A percentile compares a stretch with the other conserved stretches of the same genome.
Conservation (phyloP, 2,888 invertebrate genomes). For the Aricia artaxerxes region DNA sequence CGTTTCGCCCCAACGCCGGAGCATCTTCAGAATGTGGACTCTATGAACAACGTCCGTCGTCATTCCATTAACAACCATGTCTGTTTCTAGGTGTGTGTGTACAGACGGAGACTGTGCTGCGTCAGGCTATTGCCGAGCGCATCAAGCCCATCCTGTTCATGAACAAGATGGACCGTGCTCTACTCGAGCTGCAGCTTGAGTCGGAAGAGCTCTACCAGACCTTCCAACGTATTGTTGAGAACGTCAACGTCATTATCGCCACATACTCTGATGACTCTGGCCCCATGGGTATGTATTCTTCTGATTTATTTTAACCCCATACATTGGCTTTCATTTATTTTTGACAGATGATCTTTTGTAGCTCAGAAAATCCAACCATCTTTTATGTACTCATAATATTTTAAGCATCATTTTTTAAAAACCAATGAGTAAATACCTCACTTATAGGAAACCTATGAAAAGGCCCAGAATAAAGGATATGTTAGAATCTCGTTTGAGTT, state of each 20-base stretch:
- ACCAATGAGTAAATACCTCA: no score
- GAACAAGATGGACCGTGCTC: slow-evolving; percentile 99
- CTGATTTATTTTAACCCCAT: background rate
- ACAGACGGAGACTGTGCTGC: slow-evolving; percentile 99
- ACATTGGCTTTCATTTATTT: no score
- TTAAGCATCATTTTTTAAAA: no score
- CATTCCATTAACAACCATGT: background rate
- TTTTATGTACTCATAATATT: no score
- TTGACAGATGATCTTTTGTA: no score
- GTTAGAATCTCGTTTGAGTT: no score
- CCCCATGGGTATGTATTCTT: slow-evolving; percentile 89
- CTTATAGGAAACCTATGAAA: no score
- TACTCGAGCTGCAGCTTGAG: slow-evolving; percentile 97
- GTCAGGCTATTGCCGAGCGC: slow-evolving; percentile 99
- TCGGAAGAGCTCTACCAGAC: slow-evolving; percentile 99
- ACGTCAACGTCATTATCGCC: slow-evolving; percentile 99
- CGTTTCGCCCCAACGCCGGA: no score
- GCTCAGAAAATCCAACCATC: no score
- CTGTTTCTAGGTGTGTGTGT: slow-evolving; percentile 94
- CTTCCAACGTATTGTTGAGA: slow-evolving; percentile 99
- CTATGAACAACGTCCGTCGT: no score
- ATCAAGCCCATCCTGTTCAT: slow-evolving; percentile 99
- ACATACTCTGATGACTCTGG: slow-evolving; percentile 98
- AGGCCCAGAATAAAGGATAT: no score
- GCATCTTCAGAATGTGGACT: no score